phyloP scores from a whole-genome alignment of 2,113 vertebrate species.

The Cololabis saira region DNA sequence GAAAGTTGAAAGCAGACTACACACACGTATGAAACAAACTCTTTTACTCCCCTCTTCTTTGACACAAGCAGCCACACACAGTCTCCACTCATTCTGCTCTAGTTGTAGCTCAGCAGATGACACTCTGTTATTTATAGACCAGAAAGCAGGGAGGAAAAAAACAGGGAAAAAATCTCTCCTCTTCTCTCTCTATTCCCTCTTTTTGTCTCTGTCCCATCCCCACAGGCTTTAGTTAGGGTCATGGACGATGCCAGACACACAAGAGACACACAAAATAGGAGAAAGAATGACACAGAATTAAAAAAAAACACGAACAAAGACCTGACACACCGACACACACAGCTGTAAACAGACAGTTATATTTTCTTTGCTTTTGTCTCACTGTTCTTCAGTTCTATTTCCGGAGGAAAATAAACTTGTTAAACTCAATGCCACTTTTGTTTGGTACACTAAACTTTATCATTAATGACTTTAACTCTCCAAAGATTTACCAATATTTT shows the following conservation, averaged over 20 bases:
- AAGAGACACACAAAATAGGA: slow-evolving; percentile 19
- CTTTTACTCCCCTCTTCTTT: slow-evolving; percentile 25
- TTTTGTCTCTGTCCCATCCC: slow-evolving; percentile 11
- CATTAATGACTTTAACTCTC: not conserved
- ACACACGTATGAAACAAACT: slow-evolving; percentile 13
- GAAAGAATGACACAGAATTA: slow-evolving; percentile 7
- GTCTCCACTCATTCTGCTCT: slow-evolving; percentile 65
- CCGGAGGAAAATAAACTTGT: slow-evolving; percentile 35
- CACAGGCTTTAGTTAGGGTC: slow-evolving; percentile 54
- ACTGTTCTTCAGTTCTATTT: slow-evolving; percentile 48
- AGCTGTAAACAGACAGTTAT: not conserved
- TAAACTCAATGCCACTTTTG: slow-evolving; percentile 23
- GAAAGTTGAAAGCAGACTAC: slow-evolving; percentile 3
- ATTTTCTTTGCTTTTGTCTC: slow-evolving; percentile 34
- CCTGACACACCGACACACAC: slow-evolving; percentile 14
- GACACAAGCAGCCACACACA: slow-evolving; percentile 43
- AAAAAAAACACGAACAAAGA: not conserved
- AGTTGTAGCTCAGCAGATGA: slow-evolving; percentile 71
- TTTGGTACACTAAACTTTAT: not conserved
- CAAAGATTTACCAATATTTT: not conserved
- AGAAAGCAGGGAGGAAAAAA: slow-evolving; percentile 7
- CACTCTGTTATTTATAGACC: slow-evolving; percentile 70
- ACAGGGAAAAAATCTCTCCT: slow-evolving; percentile 52
- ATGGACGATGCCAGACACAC: slow-evolving; percentile 28
- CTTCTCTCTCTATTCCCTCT: slow-evolving; percentile 33